Evolutionary conservation across 2,113 vertebrate genomes (phyloP).

Genomic region (Corythornis vintsioides): DNA sequence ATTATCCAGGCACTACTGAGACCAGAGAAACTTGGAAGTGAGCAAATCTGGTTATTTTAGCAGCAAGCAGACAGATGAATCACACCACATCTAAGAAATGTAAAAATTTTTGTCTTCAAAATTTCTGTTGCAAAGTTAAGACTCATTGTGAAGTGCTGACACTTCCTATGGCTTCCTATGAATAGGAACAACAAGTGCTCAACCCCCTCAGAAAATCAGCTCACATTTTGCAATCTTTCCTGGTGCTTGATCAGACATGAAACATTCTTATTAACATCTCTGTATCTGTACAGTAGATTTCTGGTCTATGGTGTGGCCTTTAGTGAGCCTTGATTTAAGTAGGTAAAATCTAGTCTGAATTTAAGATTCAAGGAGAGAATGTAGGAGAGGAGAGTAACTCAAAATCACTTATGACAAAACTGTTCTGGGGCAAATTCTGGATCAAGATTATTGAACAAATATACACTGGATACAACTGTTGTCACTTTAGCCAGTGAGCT

Average conservation of each 20-base stretch:
- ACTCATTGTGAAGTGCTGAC: no score
- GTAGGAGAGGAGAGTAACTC: background rate
- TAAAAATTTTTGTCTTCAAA: no score
- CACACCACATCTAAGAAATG: no score
- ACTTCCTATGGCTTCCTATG: background rate
- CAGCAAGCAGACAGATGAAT: no score
- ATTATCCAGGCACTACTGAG: no score
- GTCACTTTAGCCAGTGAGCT: background rate
- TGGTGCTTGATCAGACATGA: background rate
- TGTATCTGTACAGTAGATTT: background rate
- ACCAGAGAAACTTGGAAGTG: no score
- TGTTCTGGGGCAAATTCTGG: background rate
- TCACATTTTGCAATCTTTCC: background rate
- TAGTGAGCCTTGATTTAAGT: background rate
- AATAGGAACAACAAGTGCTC: background rate
- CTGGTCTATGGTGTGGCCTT: background rate
- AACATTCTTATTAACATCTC: background rate
- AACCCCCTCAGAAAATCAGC: background rate
- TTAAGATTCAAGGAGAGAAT: background rate
- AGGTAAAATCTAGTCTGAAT: background rate
- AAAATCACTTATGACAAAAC: background rate
- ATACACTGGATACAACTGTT: background rate
- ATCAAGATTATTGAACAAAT: background rate
- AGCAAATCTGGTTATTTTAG: no score
- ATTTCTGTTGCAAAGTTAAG: no score